Conservation (phyloP, 2,797 vertebrate genomes). For the Anniella stebbinsi region DNA sequence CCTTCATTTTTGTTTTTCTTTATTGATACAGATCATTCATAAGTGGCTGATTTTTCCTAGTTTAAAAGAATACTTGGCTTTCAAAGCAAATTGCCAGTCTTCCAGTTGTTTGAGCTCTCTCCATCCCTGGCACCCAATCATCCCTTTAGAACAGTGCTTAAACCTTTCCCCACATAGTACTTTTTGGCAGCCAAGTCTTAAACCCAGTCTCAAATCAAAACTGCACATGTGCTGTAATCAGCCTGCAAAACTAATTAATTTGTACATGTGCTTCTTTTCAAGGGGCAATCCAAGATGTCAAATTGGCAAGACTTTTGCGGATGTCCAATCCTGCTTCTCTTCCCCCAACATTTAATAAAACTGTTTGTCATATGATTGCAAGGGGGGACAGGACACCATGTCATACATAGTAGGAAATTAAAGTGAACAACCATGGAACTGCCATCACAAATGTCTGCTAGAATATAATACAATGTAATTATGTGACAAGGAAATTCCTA, state of each 20-base stretch:
- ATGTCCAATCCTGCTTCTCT: conserved; percentile 35
- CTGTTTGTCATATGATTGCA: conserved; percentile 8
- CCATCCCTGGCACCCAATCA: too few relatives aligned
- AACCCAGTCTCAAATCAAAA: conserved; percentile 67
- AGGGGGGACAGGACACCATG: conserved; percentile 30
- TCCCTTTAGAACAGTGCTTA: conserved; percentile 42
- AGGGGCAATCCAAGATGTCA: conserved; percentile 60
- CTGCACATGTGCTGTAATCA: conserved; percentile 56
- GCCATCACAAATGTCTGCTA: conserved; percentile 55
- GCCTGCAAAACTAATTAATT: conserved; percentile 64
- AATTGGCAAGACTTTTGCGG: conserved; percentile 34
- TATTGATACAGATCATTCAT: background rate
- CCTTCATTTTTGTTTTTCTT: background rate
- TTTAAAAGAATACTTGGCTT: background rate
- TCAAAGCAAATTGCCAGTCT: conserved; percentile 26
- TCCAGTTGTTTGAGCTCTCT: conserved; percentile 29
- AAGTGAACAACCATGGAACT: conserved; percentile 54
- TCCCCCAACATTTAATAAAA: conserved; percentile 42
- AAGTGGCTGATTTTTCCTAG: background rate
- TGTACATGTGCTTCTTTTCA: conserved; percentile 61
- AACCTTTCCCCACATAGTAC: conserved; percentile 46
- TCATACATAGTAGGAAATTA: conserved; percentile 59
- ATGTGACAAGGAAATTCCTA: conserved; percentile 59
- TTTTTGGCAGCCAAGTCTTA: conserved; percentile 65
- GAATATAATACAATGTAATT: conserved; percentile 34